Conservation (phyloP, 2,797 vertebrate species). For the Sebastes minor region DNA sequence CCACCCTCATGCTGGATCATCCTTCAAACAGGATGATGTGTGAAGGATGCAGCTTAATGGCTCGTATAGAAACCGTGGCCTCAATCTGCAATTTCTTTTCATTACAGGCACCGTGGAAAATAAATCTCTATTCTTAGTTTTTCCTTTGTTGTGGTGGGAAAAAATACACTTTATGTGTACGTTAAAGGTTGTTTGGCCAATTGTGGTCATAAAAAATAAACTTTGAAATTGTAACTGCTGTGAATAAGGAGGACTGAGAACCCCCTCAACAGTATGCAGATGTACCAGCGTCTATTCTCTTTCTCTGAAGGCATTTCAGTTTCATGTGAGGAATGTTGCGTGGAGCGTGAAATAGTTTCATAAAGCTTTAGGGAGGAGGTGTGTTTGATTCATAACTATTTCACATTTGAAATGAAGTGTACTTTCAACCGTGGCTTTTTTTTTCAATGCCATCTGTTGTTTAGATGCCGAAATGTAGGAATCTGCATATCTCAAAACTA, state of each 20-base stretch:
- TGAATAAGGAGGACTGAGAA: slow-evolving; percentile 11
- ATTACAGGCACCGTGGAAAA: slow-evolving; percentile 48
- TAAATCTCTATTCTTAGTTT: slow-evolving; percentile 46
- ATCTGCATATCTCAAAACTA: slow-evolving; percentile 72
- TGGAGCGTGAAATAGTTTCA: slow-evolving; percentile 75
- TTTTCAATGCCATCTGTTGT: slow-evolving; percentile 69
- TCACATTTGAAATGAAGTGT: slow-evolving; percentile 56
- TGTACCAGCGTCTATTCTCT: slow-evolving; percentile 2
- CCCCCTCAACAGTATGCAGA: slow-evolving; percentile 30
- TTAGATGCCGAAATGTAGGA: slow-evolving; percentile 52
- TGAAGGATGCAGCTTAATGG: slow-evolving; percentile 69
- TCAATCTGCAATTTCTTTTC: slow-evolving; percentile 67
- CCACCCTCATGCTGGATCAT: slow-evolving; percentile 46
- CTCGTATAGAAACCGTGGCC: slow-evolving; percentile 52
- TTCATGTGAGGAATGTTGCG: slow-evolving; percentile 58
- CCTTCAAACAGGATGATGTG: slow-evolving; percentile 70
- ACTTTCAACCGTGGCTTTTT: slow-evolving; percentile 44
- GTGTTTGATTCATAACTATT: slow-evolving; percentile 67
- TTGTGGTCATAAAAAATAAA: neutral
- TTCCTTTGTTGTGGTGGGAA: slow-evolving; percentile 13
- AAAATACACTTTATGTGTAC: neutral
- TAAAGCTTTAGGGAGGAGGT: slow-evolving; percentile 67
- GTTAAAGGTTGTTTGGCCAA: neutral
- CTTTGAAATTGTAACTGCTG: neutral
- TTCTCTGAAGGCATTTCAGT: slow-evolving; percentile 26